Percentiles rank a stretch among this genome's conserved stretches.
These are phyloP conservation scores for Umimayanthus kanabou DNA, from an alignment of 92 coral and sea anemone genomes.

Conservation along the genomic window DNA sequence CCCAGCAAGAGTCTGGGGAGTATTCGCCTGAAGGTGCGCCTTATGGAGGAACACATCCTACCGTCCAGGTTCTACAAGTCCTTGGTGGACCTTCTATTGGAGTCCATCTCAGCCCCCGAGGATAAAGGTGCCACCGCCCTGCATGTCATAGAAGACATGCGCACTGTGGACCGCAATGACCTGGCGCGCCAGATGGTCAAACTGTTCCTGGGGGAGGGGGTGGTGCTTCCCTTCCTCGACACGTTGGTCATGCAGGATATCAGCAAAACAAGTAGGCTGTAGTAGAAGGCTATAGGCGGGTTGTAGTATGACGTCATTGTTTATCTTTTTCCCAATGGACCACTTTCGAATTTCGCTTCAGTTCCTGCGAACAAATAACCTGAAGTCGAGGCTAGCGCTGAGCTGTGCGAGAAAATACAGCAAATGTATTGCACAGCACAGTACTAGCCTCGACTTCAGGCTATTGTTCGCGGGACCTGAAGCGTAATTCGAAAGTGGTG, in stretches of 20 bases:
- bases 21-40: conserved; percentile 79
- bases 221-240: conserved; percentile 73
- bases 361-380: too few species aligned
- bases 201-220: conserved; percentile 80
- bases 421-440: too few species aligned
- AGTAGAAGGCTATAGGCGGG: not conserved
- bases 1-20: conserved; percentile 87
- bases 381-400: too few species aligned
- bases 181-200: conserved; percentile 87
- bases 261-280: conserved; percentile 69
- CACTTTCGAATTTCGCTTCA: too few species aligned
- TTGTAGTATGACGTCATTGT: too few species aligned
- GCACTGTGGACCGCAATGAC: conserved; percentile 75
- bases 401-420: too few species aligned
- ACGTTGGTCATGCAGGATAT: conserved; percentile 77
- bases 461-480: too few species aligned
- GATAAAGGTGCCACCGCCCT: conserved; percentile 62
- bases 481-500: too few species aligned
- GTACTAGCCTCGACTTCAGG: too few species aligned
- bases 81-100: conserved; percentile 66
- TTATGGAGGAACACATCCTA: conserved; percentile 84
- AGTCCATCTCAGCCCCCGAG: conserved; percentile 58
- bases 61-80: conserved; percentile 78
- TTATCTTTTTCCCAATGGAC: too few species aligned
- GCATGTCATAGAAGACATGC: conserved; percentile 78